Conservation (phyloP, 2,888 invertebrate genomes). For the Oasisia sp. region DNA sequence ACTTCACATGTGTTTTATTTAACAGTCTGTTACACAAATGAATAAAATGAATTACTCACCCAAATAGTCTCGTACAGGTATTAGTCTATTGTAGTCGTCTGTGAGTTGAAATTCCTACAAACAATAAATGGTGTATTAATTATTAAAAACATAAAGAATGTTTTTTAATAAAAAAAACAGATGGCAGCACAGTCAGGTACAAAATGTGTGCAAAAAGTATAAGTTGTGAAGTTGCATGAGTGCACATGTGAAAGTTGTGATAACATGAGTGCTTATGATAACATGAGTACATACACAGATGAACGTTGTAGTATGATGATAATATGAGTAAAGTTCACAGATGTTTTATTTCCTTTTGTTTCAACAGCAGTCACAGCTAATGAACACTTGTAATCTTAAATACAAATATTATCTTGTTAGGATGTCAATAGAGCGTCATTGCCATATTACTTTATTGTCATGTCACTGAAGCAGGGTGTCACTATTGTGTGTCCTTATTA, state of each 20-base stretch:
- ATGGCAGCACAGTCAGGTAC: no score
- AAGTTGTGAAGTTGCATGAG: no score
- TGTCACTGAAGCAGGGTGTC: no score
- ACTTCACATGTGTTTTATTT: neutral
- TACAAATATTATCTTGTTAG: neutral
- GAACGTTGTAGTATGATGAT: neutral
- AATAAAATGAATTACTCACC: slow-evolving; percentile 60
- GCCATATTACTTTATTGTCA: no score
- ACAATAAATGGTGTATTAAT: neutral
- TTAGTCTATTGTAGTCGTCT: slow-evolving; percentile 93
- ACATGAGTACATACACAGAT: neutral
- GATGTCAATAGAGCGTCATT: neutral
- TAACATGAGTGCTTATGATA: no score
- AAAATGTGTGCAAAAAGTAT: no score
- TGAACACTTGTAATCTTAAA: neutral
- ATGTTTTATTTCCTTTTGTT: neutral
- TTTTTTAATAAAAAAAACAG: neutral
- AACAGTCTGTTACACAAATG: neutral
- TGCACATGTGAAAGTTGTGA: no score
- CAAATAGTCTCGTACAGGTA: slow-evolving; percentile 85
- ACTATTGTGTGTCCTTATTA: no score
- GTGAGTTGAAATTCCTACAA: slow-evolving; percentile 86
- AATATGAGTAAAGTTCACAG: neutral
- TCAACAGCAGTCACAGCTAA: neutral
- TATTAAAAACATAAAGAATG: neutral